Percentiles rank a stretch among this genome's conserved stretches.
Conservation (phyloP, 2,113 vertebrate genomes). For the Sorex araneus region DNA sequence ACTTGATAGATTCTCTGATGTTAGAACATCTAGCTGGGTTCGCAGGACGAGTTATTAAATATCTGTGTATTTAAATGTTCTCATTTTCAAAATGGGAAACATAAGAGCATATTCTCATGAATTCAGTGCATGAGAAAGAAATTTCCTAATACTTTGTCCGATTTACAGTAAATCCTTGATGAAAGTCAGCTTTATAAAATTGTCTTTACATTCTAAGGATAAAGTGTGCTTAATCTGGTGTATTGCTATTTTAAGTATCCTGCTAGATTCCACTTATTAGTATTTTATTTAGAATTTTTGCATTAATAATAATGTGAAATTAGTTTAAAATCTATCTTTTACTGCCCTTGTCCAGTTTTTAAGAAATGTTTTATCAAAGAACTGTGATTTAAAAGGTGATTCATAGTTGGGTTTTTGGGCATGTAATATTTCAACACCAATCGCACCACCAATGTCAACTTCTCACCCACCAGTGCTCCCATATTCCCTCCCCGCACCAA, state of each 20-base stretch:
- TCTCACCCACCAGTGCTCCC: too few relatives aligned
- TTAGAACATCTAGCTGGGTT: neutral
- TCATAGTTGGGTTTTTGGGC: too few relatives aligned
- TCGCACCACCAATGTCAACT: too few relatives aligned
- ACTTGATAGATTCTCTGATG: conserved; percentile 19
- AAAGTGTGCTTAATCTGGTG: neutral
- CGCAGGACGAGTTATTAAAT: neutral
- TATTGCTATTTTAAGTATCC: neutral
- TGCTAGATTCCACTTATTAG: neutral
- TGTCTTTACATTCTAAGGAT: neutral
- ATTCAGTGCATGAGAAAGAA: conserved; percentile 3
- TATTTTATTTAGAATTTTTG: neutral
- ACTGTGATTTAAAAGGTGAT: too few relatives aligned
- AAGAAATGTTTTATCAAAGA: too few relatives aligned
- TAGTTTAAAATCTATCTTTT: neutral
- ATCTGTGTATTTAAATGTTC: conserved; percentile 24
- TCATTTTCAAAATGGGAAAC: conserved; percentile 11
- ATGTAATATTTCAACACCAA: too few relatives aligned
- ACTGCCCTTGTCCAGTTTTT: neutral
- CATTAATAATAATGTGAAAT: neutral
- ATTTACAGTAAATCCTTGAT: too few relatives aligned
- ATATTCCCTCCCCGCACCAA: too few relatives aligned
- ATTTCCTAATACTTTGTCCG: neutral
- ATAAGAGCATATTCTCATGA: neutral
- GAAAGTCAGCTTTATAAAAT: neutral